These are phyloP conservation scores for Aromia moschata DNA, from an alignment of 2,888 invertebrate genomes.

Conservation along the genomic window DNA sequence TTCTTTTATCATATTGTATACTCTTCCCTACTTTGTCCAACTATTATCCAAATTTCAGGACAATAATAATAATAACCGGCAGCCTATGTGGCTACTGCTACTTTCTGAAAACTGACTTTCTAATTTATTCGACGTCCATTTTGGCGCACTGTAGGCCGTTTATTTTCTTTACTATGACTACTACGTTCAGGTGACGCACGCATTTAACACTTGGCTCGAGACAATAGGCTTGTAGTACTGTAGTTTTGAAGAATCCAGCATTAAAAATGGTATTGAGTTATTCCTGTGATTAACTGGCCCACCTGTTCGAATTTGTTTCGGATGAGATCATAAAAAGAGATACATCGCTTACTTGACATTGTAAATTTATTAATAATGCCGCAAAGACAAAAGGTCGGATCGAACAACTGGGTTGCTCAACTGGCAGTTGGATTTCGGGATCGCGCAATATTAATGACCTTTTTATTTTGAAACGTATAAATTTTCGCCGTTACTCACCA, in stretches of 20 bases:
- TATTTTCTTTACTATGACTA: constrained; percentile 6
- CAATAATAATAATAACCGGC: no score
- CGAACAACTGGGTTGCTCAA: constrained; percentile 21
- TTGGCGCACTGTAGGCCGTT: constrained; percentile 5
- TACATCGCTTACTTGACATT: constrained; percentile 13
- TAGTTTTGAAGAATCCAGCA: constrained; percentile 11
- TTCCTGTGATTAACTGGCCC: constrained; percentile 14
- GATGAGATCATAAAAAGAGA: constrained; percentile 21
- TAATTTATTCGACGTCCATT: constrained; percentile 9
- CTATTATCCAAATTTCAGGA: no score
- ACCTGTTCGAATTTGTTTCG: constrained; percentile 15
- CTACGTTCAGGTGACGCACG: constrained; percentile 11
- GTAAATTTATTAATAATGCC: constrained; percentile 16
- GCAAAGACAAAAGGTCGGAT: constrained; percentile 23
- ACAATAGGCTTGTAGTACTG: constrained; percentile 15
- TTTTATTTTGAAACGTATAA: constrained; percentile 21
- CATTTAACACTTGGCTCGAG: constrained; percentile 13
- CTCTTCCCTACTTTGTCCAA: no score
- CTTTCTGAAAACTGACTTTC: no score
- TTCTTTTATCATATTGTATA: no score
- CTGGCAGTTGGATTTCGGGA: constrained; percentile 18
- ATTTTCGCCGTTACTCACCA: constrained; percentile 13
- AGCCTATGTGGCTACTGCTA: no score
- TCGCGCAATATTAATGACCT: constrained; percentile 19
- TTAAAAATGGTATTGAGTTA: constrained; percentile 8